Percentiles rank a stretch among this genome's conserved stretches.
These are phyloP conservation scores for Myotis daubentonii DNA, from an alignment of 2,797 vertebrate genomes.

Conservation along the genomic window DNA sequence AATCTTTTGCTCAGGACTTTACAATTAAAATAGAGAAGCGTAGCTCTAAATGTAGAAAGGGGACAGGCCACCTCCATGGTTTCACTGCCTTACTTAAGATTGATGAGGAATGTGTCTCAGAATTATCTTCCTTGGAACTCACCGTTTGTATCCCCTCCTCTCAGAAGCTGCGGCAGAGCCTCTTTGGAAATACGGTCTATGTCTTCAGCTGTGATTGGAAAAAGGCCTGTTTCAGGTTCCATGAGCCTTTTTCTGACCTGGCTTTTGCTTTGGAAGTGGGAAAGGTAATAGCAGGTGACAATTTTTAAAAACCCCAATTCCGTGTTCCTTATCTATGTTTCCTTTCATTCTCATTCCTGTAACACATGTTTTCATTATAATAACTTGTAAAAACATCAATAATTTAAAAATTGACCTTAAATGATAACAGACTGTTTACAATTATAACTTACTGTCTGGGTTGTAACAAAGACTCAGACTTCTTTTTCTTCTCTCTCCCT, in stretches of 20 bases:
- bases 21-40: neutral
- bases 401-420: neutral
- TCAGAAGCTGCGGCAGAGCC: conserved; percentile 87
- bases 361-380: neutral
- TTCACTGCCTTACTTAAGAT: neutral
- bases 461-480: neutral
- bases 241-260: conserved; percentile 82
- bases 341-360: neutral
- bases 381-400: neutral
- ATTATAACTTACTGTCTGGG: neutral
- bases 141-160: neutral
- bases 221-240: conserved; percentile 88
- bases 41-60: neutral
- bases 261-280: conserved; percentile 88
- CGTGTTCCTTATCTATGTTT: neutral
- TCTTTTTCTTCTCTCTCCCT: neutral
- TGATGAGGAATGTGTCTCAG: neutral
- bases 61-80: neutral
- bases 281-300: conserved; percentile 82
- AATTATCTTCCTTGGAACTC: neutral
- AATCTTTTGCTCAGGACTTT: neutral
- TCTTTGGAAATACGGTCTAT: conserved; percentile 86
- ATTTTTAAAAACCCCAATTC: neutral
- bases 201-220: conserved; percentile 89
- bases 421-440: neutral